phyloP scores from a whole-genome alignment of 2,888 invertebrate species.

The Synanthedon myopaeformis region DNA sequence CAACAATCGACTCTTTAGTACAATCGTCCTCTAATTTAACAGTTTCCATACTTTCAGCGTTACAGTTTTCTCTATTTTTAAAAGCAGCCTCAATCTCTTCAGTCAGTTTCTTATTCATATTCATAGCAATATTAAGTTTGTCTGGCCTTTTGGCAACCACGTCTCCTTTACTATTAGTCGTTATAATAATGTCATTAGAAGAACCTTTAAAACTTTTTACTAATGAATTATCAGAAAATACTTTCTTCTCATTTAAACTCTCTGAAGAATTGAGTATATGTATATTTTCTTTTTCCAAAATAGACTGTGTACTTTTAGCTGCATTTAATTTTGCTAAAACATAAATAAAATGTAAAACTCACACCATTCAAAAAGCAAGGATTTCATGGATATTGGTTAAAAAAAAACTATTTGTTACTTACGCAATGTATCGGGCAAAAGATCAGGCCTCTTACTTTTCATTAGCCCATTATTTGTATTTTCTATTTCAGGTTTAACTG shows the following conservation, averaged over 20 bases:
- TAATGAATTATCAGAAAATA: constrained; percentile 43
- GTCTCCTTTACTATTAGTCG: constrained; percentile 63
- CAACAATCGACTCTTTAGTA: constrained; percentile 34
- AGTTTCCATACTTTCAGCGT: constrained; percentile 62
- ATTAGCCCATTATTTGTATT: constrained; percentile 59
- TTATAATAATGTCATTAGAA: constrained; percentile 58
- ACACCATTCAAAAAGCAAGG: not conserved
- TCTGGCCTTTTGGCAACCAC: constrained; percentile 60
- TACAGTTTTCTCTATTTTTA: constrained; percentile 47
- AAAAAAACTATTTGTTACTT: constrained; percentile 20
- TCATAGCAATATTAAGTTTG: constrained; percentile 55
- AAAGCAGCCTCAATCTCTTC: constrained; percentile 61
- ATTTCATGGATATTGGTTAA: not conserved
- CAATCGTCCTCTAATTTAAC: constrained; percentile 56
- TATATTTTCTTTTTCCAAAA: constrained; percentile 58
- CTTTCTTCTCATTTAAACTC: constrained; percentile 52
- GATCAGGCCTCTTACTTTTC: constrained; percentile 71
- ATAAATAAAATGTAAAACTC: constrained; percentile 3
- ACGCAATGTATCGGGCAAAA: constrained; percentile 72
- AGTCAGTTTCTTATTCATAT: constrained; percentile 63
- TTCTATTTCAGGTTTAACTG: constrained; percentile 50
- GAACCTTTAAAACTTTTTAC: constrained; percentile 53
- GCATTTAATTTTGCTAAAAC: constrained; percentile 51
- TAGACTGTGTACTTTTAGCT: constrained; percentile 59
- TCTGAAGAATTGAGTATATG: constrained; percentile 52